Evolutionary conservation across 2,888 invertebrate genomes (phyloP).

Genomic region (Diarsia dahlii): DNA sequence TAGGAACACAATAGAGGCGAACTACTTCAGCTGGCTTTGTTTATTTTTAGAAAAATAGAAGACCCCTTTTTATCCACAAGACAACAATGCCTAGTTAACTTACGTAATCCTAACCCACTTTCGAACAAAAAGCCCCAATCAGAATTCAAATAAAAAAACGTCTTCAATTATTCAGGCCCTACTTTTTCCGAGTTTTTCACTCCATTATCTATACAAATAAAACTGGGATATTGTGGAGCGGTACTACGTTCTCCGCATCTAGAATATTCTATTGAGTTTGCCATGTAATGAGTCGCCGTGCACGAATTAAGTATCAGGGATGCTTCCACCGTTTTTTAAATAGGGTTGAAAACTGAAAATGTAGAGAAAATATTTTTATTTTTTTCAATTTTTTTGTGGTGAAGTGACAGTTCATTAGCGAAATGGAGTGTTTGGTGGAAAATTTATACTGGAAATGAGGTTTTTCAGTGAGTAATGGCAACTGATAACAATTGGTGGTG

Average conservation of each 20-base stretch:
- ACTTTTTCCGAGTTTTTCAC: conserved; percentile 48
- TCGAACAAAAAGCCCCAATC: conserved; percentile 24
- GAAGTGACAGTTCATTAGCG: conserved; percentile 27
- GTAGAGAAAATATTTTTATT: conserved; percentile 3
- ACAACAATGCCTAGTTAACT: neutral
- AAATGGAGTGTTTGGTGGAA: neutral
- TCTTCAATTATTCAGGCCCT: conserved; percentile 63
- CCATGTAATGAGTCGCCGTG: conserved; percentile 64
- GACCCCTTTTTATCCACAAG: neutral
- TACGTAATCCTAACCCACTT: neutral
- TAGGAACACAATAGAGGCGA: neutral
- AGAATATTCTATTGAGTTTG: conserved; percentile 67
- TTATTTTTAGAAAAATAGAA: neutral
- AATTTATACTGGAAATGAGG: neutral
- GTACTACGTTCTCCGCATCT: conserved; percentile 48
- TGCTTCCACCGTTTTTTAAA: conserved; percentile 37
- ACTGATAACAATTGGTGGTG: neutral
- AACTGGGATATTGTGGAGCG: conserved; percentile 36
- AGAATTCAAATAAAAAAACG: conserved; percentile 30
- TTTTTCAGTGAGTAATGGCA: neutral
- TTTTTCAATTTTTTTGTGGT: conserved; percentile 12
- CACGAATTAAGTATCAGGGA: conserved; percentile 59
- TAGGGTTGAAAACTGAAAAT: conserved; percentile 33
- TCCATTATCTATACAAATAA: conserved; percentile 57
- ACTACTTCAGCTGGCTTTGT: neutral